Base-by-base conservation (phyloP, 2,797 vertebrate genomes). In the Echeneis naucrates region DNA sequence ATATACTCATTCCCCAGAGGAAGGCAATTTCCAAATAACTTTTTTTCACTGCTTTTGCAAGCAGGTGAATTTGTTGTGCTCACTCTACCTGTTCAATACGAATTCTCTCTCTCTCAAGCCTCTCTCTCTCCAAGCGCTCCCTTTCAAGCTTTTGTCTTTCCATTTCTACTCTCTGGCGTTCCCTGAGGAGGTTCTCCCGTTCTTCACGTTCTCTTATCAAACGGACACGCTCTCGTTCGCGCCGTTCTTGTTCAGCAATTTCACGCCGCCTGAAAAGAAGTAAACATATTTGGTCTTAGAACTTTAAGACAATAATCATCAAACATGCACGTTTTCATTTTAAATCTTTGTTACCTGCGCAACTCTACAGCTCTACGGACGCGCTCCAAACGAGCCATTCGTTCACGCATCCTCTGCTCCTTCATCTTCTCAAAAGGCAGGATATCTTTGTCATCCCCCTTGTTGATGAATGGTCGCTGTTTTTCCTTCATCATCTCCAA, bases 351-450 rank as follows among this genome's bases (percentile, higher is more conserved):
- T 50, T 94, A 99, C 98, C 97, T 97, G 91, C 97, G 94, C 53
- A 99, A 90, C 79, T 98, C 97, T 71, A 97, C 92, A 5, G 96
- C 96, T 87, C 97, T 93, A 27, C 95, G 96, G 66, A 95, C 93
- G 37, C 96, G 95, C 78, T 99, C 97, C 87, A 97, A 85, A 5
- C 96, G 95, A 81, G 95, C 95, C 85, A 97, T 93, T 66, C 97
- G 95, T 82, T 99, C 97, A 57, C 95, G 94, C 92, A 96, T 93
- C 58, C 95, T 94, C 80, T 98, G 97, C 75, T 98, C 97, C 91
- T 99, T 99, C 94, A 99, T 98, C 91, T 98, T 97, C 88, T 99
- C 96, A 92, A 99, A 99, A 61, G 98, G 96, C 69, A 99, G 88
- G 84, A 99, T 97, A 85, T 96, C 96, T 38, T 94, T 95, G 61